Percentiles rank a stretch among this genome's conserved stretches.
Evolutionary conservation across 2,888 invertebrate genomes (phyloP).

Genomic region (Melanostoma mellinum): DNA sequence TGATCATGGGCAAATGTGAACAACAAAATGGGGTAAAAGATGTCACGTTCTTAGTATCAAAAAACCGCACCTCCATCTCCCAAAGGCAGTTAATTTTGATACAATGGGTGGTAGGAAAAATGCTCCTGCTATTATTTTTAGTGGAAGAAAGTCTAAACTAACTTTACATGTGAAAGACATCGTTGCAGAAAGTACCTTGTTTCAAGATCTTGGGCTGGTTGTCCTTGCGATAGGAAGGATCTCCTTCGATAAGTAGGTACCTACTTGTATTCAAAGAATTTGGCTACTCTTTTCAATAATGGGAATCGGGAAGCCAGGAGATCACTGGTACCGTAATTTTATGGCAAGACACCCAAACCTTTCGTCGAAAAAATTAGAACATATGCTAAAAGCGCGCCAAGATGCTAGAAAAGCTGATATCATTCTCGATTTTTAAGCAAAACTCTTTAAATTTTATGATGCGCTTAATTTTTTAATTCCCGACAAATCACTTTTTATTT

Average conservation of each 20-base stretch:
- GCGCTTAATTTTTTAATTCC: no score
- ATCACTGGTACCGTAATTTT: slow-evolving; percentile 11
- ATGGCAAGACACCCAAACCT: slow-evolving; percentile 23
- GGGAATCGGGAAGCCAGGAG: slow-evolving; percentile 24
- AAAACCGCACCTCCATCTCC: no score
- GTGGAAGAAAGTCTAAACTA: slow-evolving; percentile 14
- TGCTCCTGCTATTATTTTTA: not conserved
- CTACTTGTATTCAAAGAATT: slow-evolving; percentile 25
- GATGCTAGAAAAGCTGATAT: slow-evolving; percentile 25
- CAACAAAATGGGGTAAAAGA: no score
- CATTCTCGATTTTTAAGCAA: not conserved
- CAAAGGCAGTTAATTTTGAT: no score
- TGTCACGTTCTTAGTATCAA: no score
- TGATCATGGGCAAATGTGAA: no score
- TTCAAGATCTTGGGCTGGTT: slow-evolving; percentile 30
- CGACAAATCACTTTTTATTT: no score
- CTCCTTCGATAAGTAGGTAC: slow-evolving; percentile 10
- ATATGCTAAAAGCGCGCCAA: slow-evolving; percentile 12
- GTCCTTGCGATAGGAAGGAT: slow-evolving; percentile 25
- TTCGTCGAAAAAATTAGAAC: slow-evolving; percentile 5
- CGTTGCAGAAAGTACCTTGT: slow-evolving; percentile 19
- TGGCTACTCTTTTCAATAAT: slow-evolving; percentile 20
- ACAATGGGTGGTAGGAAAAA: no score
- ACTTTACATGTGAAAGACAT: slow-evolving; percentile 8
- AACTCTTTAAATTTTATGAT: no score